A percentile compares a stretch with the other conserved stretches of the same genome.
These are phyloP conservation scores for Crotalus helleri DNA, from an alignment of 2,113 vertebrate genomes.

Conservation along the genomic window DNA sequence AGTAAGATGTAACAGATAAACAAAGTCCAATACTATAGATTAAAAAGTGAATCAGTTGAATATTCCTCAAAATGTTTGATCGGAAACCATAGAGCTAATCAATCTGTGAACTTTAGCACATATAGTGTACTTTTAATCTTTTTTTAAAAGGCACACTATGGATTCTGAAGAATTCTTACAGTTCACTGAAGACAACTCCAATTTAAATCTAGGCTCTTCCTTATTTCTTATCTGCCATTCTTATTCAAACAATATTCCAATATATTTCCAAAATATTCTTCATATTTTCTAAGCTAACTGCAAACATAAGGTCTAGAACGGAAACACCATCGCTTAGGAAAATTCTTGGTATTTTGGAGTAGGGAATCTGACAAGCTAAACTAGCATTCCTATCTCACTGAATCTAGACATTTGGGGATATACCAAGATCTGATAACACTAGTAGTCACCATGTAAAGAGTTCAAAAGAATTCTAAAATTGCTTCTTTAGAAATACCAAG, in stretches of 20 bases:
- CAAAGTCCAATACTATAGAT: background rate
- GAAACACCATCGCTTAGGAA: background rate
- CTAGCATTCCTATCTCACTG: background rate
- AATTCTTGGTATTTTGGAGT: background rate
- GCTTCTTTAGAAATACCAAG: background rate
- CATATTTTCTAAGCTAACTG: background rate
- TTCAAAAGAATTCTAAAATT: background rate
- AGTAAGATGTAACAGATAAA: constrained; percentile 3
- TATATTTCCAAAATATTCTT: background rate
- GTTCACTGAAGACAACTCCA: background rate
- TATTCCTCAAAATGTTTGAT: background rate
- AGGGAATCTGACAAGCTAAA: background rate
- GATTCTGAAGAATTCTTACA: background rate
- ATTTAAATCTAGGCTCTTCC: background rate
- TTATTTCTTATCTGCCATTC: background rate
- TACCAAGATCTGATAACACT: background rate
- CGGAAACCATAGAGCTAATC: background rate
- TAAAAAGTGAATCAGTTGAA: background rate
- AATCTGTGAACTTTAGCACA: background rate
- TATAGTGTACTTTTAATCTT: background rate
- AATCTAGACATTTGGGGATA: background rate
- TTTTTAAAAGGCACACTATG: background rate
- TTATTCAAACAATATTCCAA: background rate
- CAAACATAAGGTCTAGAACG: background rate
- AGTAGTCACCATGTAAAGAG: background rate